phyloP scores from a whole-genome alignment of 2,797 vertebrate species.

The Pantherophis vulpinus region DNA sequence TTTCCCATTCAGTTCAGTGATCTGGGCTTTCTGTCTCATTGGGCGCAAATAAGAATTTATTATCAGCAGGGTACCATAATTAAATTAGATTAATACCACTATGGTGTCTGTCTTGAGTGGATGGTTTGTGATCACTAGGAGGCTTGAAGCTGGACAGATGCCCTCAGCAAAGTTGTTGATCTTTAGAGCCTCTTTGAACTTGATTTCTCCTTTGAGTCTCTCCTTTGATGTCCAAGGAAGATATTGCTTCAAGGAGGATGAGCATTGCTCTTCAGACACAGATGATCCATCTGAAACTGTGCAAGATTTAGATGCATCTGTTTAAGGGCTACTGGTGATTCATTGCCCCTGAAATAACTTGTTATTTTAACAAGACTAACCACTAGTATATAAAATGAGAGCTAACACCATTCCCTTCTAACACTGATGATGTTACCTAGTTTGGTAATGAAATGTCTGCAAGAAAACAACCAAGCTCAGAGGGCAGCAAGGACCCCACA shows the following conservation, averaged over 20 bases:
- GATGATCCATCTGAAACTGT: background rate
- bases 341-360: background rate
- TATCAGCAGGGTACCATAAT: background rate
- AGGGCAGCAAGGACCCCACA: background rate
- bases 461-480: background rate
- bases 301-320: background rate
- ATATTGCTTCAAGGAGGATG: background rate
- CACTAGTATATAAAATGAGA: background rate
- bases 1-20: background rate
- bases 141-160: fast-evolving
- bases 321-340: background rate
- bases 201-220: background rate
- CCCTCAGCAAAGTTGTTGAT: background rate
- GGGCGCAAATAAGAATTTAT: background rate
- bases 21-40: background rate
- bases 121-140: background rate
- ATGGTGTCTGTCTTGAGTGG: background rate
- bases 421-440: background rate
- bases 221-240: background rate
- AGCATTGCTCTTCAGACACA: background rate
- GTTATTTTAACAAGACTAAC: background rate
- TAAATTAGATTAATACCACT: background rate
- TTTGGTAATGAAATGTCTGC: background rate
- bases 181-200: background rate
- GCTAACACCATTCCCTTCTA: background rate